Evolutionary conservation across 2,888 invertebrate species (phyloP).

Genomic region (Pheosia tremula): DNA sequence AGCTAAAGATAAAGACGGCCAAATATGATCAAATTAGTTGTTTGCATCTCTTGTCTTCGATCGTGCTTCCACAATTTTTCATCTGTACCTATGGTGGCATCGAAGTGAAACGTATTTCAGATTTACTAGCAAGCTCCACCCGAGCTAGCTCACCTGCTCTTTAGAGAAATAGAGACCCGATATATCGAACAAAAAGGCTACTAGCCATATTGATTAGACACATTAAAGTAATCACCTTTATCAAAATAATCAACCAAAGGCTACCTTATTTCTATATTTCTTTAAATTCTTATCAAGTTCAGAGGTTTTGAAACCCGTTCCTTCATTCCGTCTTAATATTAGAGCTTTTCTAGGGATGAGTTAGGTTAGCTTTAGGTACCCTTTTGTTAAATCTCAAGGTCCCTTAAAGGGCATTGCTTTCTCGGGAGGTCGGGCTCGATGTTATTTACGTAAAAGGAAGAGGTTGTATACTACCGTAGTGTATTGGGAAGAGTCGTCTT

Average conservation of each 20-base stretch:
- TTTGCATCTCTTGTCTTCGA: no score
- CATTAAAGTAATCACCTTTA: no score
- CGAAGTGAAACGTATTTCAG: no score
- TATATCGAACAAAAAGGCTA: no score
- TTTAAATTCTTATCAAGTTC: background rate
- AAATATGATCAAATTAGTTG: no score
- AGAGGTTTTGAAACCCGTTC: background rate
- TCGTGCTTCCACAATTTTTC: no score
- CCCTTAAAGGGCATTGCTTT: conserved; percentile 5
- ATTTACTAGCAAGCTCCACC: no score
- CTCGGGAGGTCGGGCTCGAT: background rate
- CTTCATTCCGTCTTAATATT: background rate
- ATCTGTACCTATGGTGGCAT: no score
- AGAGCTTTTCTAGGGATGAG: background rate
- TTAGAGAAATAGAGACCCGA: no score
- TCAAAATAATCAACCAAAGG: background rate
- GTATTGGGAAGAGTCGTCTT: background rate
- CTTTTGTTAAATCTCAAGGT: conserved; percentile 5
- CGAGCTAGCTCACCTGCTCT: no score
- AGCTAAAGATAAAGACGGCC: no score
- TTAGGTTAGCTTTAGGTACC: conserved; percentile 1
- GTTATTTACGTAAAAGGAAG: conserved; percentile 2
- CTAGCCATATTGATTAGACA: no score
- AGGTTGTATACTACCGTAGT: background rate
- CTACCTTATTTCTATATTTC: background rate